Conservation (phyloP, 2,888 invertebrate genomes). For the Byasa hedistus region DNA sequence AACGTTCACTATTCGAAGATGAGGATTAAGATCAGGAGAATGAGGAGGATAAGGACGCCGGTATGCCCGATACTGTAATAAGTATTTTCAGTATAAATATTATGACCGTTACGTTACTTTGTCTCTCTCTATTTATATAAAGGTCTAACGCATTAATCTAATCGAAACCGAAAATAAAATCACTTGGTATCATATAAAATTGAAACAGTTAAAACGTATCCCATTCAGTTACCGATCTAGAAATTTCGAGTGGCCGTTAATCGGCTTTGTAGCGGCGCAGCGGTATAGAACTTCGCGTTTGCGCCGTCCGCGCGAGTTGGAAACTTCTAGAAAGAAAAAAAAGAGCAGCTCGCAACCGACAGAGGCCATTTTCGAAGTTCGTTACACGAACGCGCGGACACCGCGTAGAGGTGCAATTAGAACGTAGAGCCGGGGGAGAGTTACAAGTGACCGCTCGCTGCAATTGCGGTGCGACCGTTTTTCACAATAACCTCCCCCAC, state of each 20-base stretch:
- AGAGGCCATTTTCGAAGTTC: conserved; percentile 46
- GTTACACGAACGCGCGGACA: conserved; percentile 42
- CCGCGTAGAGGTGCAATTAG: conserved; percentile 57
- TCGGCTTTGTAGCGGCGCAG: conserved; percentile 15
- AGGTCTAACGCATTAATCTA: too few species aligned
- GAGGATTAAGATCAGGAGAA: too few species aligned
- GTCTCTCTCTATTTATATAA: too few species aligned
- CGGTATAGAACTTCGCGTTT: conserved; percentile 15
- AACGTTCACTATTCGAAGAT: too few species aligned
- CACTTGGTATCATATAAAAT: background rate
- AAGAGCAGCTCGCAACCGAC: conserved; percentile 21
- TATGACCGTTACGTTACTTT: too few species aligned
- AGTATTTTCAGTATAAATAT: too few species aligned
- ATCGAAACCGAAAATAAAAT: background rate
- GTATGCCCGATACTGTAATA: too few species aligned
- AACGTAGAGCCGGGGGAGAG: conserved; percentile 51
- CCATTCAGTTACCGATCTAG: background rate
- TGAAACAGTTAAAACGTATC: background rate
- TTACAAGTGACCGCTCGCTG: conserved; percentile 47
- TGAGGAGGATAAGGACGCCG: too few species aligned
- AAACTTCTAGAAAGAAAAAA: conserved; percentile 26
- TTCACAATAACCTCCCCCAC: conserved; percentile 33
- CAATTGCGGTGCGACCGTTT: conserved; percentile 39
- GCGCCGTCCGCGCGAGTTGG: conserved; percentile 10
- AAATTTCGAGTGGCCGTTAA: conserved; percentile 15